Conservation (phyloP, 2,888 invertebrate species). For the Nebria salina region DNA sequence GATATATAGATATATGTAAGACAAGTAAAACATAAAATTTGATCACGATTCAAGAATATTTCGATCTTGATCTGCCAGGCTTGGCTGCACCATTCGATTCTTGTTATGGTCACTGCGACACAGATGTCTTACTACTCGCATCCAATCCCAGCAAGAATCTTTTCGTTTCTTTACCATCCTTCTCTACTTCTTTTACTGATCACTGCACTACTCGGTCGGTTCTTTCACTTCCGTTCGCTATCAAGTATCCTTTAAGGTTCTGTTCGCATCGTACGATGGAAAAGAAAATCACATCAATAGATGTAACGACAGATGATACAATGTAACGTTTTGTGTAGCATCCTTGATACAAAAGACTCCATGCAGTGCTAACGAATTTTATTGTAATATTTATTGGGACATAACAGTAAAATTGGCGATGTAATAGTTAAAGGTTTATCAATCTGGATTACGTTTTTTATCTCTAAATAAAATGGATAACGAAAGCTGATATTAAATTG, state of each 20-base stretch:
- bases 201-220: not conserved
- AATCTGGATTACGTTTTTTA: not conserved
- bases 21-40: not conserved
- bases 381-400: not conserved
- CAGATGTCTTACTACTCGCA: not conserved
- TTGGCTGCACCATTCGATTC: not conserved
- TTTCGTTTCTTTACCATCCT: not conserved
- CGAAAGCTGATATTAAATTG: not conserved
- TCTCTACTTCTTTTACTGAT: not conserved
- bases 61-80: not conserved
- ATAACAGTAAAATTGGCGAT: not conserved
- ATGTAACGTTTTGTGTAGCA: not conserved
- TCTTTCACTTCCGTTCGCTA: not conserved
- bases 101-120: not conserved
- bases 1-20: not conserved
- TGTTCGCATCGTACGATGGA: not conserved
- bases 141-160: not conserved
- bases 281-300: not conserved
- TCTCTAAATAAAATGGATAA: not conserved
- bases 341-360: not conserved
- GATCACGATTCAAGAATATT: not conserved
- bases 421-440: not conserved
- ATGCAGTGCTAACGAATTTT: not conserved
- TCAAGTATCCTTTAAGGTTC: not conserved
- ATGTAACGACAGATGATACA: not conserved